Percentiles rank a stretch among this genome's conserved stretches.
These are phyloP conservation scores for Natrix natrix DNA, from an alignment of 2,797 vertebrate species.

Conservation along the genomic window DNA sequence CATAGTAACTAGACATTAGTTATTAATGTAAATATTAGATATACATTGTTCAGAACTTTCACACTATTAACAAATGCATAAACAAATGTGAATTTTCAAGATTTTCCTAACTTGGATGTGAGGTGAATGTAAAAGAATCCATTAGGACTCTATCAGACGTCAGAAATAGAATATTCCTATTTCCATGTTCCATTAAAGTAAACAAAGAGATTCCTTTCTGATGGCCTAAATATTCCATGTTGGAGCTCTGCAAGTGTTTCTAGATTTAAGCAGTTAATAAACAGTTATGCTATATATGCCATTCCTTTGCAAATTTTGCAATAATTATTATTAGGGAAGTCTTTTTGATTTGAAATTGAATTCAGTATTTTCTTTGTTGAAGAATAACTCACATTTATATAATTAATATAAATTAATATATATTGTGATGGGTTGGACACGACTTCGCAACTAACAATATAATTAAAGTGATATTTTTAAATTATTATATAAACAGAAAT, in stretches of 20 bases:
- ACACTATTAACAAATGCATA: background rate
- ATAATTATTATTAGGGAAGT: background rate
- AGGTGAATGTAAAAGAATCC: conserved; percentile 37
- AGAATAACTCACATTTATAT: background rate
- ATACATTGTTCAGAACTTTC: background rate
- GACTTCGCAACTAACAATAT: background rate
- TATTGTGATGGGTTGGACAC: too few species aligned
- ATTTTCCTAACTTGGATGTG: background rate
- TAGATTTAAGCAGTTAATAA: conserved; percentile 37
- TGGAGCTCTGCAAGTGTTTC: background rate
- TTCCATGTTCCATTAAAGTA: conserved; percentile 14
- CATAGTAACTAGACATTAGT: background rate
- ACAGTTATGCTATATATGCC: conserved; percentile 6
- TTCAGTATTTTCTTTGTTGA: background rate
- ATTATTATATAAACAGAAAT: background rate
- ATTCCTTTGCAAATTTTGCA: conserved; percentile 32
- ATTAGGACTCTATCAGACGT: conserved; percentile 3
- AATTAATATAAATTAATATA: background rate
- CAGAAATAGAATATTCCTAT: conserved; percentile 14
- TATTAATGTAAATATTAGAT: background rate
- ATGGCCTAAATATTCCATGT: conserved; percentile 38
- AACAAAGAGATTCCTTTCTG: conserved; percentile 31
- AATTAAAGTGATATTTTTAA: background rate
- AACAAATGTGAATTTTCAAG: background rate
- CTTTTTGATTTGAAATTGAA: conserved; percentile 16